Percentiles rank a stretch among this genome's conserved stretches.
Evolutionary conservation across 2,888 invertebrate species (phyloP).

Genomic region (Heliconius ethilla): DNA sequence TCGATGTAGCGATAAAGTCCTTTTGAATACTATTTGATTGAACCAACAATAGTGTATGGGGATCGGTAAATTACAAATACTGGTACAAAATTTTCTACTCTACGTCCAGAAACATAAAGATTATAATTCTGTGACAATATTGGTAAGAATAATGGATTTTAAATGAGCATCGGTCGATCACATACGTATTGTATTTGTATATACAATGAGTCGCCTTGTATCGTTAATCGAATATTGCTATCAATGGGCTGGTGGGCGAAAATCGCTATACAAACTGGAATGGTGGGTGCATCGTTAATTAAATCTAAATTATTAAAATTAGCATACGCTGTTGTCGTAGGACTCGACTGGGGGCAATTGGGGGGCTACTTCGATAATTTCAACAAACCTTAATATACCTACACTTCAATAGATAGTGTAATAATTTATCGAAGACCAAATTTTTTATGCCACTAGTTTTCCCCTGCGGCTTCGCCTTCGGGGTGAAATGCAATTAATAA

Average conservation of each 20-base stretch:
- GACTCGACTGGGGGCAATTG: no score
- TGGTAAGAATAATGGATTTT: slow-evolving; percentile 25
- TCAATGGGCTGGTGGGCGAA: slow-evolving; percentile 18
- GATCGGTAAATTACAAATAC: slow-evolving; percentile 22
- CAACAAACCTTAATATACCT: no score
- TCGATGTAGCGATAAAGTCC: slow-evolving; percentile 39
- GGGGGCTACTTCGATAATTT: no score
- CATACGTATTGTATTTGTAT: slow-evolving; percentile 26
- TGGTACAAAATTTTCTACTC: slow-evolving; percentile 1
- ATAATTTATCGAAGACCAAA: no score
- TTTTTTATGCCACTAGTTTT: no score
- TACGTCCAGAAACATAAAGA: neutral
- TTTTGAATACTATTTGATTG: slow-evolving; percentile 44
- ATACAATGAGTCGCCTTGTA: neutral
- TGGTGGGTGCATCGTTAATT: neutral
- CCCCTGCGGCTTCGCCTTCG: no score
- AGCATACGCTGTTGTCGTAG: no score
- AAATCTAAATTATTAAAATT: neutral
- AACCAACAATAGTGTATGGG: slow-evolving; percentile 37
- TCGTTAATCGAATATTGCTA: neutral
- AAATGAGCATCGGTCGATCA: slow-evolving; percentile 37
- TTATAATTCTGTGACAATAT: slow-evolving; percentile 17
- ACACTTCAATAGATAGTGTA: no score
- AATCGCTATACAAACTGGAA: neutral
- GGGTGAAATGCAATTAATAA: no score